These are phyloP conservation scores for Cephus spinipes DNA, from an alignment of 2,888 invertebrate species.

Conservation along the genomic window DNA sequence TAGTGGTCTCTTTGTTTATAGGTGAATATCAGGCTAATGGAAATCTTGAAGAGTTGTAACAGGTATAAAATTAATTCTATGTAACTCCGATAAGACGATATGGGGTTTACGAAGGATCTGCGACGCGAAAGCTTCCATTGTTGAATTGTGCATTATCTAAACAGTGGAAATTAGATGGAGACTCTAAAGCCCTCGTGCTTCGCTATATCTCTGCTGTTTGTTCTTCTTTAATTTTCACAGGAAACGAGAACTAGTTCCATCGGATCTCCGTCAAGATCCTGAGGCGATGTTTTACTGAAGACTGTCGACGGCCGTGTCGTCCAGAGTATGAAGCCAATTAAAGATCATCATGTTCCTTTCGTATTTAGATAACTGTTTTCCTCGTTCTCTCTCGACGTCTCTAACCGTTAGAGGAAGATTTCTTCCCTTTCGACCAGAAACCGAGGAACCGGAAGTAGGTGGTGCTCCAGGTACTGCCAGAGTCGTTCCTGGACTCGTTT, in stretches of 20 bases:
- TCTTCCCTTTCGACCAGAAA: conserved; percentile 67
- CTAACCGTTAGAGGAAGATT: conserved; percentile 77
- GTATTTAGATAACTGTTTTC: conserved; percentile 87
- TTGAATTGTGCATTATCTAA: not conserved
- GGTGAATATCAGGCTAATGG: not conserved
- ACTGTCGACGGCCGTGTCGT: conserved; percentile 74
- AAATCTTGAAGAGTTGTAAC: not conserved
- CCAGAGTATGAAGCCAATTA: conserved; percentile 91
- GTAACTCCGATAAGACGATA: not conserved
- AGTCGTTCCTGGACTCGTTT: conserved; percentile 56
- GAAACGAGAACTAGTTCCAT: not conserved
- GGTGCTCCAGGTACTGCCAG: conserved; percentile 65
- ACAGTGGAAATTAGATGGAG: not conserved
- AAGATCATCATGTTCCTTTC: conserved; percentile 96
- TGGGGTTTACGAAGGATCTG: not conserved
- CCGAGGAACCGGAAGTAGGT: conserved; percentile 64
- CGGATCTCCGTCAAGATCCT: not conserved
- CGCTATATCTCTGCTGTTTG: not conserved
- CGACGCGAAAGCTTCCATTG: not conserved
- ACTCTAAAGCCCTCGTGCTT: not conserved
- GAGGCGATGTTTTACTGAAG: conserved; percentile 10
- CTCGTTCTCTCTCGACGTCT: conserved; percentile 84
- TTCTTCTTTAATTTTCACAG: not conserved
- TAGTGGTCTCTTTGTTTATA: not conserved
- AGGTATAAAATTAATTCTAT: not conserved